Evolutionary conservation across 1,140 invertebrate species (phyloP).

Genomic region (Lasioglossum baleicum): DNA sequence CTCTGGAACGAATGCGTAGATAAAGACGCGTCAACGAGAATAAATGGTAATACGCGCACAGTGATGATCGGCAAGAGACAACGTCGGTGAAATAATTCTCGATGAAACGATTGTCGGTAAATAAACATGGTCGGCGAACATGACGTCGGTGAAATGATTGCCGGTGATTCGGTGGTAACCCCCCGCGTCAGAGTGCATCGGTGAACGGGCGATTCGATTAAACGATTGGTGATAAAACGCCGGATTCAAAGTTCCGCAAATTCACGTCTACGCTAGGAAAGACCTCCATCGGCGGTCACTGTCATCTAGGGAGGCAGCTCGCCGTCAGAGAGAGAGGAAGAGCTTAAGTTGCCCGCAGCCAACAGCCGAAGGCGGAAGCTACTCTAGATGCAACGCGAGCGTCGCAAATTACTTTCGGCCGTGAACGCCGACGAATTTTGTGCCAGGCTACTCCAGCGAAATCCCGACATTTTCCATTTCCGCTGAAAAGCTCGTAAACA

Average conservation of each 20-base stretch:
- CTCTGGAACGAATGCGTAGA: too few species aligned
- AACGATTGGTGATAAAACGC: not conserved
- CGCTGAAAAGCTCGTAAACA: conserved; percentile 53
- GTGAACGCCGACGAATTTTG: conserved; percentile 40
- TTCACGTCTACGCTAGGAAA: not conserved
- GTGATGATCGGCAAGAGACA: too few species aligned
- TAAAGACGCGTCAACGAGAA: too few species aligned
- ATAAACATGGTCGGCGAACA: too few species aligned
- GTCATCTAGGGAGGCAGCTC: not conserved
- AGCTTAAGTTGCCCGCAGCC: conserved; percentile 20
- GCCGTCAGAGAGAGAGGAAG: not conserved
- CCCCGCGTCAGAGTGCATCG: too few species aligned
- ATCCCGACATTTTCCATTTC: conserved; percentile 64
- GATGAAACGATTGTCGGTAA: too few species aligned
- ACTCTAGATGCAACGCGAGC: conserved; percentile 51
- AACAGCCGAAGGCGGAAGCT: conserved; percentile 42
- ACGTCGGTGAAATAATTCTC: too few species aligned
- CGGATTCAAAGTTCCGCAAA: conserved; percentile 33
- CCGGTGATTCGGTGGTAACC: too few species aligned
- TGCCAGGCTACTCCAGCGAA: conserved; percentile 46
- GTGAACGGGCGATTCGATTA: not conserved
- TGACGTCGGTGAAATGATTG: too few species aligned
- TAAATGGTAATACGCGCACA: too few species aligned
- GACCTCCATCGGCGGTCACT: not conserved
- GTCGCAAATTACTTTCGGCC: conserved; percentile 56